phyloP scores from a whole-genome alignment of 2,113 vertebrate species.

The human region DNA sequence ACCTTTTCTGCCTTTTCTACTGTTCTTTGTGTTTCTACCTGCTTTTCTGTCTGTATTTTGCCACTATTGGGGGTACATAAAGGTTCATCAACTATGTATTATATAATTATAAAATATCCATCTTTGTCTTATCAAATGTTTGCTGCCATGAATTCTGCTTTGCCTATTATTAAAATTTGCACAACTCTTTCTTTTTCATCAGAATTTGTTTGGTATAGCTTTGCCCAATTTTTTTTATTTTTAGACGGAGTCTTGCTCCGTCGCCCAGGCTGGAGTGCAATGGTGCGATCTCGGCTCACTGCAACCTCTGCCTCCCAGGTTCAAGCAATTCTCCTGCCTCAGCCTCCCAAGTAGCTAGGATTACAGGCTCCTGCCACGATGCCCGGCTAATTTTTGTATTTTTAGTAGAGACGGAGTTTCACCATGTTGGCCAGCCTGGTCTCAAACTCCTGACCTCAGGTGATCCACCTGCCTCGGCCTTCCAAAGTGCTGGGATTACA shows the following conservation, averaged over 20 bases:
- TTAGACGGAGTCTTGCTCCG: no score
- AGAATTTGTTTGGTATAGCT: neutral
- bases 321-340: no score
- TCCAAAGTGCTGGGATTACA: neutral
- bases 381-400: neutral
- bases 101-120: neutral
- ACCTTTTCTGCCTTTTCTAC: neutral
- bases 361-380: no score
- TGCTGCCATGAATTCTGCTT: slow-evolving; percentile 15
- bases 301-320: no score
- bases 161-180: slow-evolving; percentile 26
- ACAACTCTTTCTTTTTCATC: neutral
- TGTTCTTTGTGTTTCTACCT: neutral
- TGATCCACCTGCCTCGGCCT: neutral
- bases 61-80: neutral
- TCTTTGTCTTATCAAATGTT: slow-evolving; percentile 36
- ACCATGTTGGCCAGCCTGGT: neutral
- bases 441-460: neutral
- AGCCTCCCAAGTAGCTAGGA: no score
- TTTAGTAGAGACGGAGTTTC: neutral
- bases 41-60: slow-evolving; percentile 1
- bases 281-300: no score
- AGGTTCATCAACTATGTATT: slow-evolving; percentile 9
- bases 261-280: no score
- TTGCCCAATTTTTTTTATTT: neutral